phyloP scores from a whole-genome alignment of 2,888 invertebrate genomes.

The Dryocosmus kuriphilus region DNA sequence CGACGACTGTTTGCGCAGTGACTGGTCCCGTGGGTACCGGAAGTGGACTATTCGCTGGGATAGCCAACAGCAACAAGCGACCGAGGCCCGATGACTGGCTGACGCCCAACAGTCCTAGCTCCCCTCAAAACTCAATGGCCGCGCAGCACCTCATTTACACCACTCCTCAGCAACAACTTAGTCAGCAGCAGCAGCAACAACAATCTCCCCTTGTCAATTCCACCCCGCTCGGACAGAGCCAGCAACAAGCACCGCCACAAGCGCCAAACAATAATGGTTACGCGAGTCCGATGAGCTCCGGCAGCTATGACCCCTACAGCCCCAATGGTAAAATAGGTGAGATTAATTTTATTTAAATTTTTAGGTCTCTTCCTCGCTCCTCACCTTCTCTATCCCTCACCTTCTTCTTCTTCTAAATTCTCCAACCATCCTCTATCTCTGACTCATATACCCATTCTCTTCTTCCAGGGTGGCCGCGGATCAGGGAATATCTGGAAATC shows the following conservation, averaged over 20 bases:
- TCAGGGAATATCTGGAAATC: too few relatives aligned
- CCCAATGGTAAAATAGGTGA: slow-evolving; percentile 93
- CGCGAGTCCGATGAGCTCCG: slow-evolving; percentile 90
- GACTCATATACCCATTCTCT: too few relatives aligned
- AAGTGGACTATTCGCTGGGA: slow-evolving; percentile 75
- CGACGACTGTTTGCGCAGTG: slow-evolving; percentile 73
- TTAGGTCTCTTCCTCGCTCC: too few relatives aligned
- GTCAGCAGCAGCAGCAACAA: slow-evolving; percentile 58
- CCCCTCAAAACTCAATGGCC: slow-evolving; percentile 78
- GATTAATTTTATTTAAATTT: slow-evolving; percentile 69
- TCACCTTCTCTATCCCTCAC: too few relatives aligned
- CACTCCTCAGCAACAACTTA: slow-evolving; percentile 70
- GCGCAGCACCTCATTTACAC: slow-evolving; percentile 81
- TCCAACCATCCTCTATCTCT: too few relatives aligned
- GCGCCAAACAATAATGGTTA: slow-evolving; percentile 85
- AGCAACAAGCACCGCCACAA: slow-evolving; percentile 66
- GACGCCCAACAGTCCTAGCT: slow-evolving; percentile 81
- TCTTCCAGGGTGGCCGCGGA: too few relatives aligned
- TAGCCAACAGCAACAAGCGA: slow-evolving; percentile 78
- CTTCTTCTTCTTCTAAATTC: too few relatives aligned
- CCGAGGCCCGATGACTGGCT: slow-evolving; percentile 83
- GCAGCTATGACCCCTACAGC: slow-evolving; percentile 94
- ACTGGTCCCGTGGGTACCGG: slow-evolving; percentile 66
- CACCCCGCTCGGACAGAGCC: slow-evolving; percentile 61
- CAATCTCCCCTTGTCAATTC: slow-evolving; percentile 78